A percentile compares a stretch with the other conserved stretches of the same genome.
Evolutionary conservation across 2,797 vertebrate genomes (phyloP).

Genomic region (Sparus aurata): DNA sequence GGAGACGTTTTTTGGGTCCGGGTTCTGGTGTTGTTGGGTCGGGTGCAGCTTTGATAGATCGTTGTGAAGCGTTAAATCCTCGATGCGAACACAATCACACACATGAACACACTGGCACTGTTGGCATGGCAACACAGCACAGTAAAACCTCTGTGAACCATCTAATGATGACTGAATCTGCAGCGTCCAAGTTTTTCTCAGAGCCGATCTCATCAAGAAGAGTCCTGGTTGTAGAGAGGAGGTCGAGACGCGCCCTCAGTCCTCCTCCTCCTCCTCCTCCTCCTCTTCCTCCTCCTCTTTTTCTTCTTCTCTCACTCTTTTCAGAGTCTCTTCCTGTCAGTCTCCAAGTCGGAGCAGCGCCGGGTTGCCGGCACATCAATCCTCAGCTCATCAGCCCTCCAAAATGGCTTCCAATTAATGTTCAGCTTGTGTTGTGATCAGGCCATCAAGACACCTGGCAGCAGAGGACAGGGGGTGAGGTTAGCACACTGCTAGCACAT

Average conservation of each 20-base stretch:
- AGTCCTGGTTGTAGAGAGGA: constrained; percentile 46
- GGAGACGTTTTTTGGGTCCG: not conserved
- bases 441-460: constrained; percentile 87
- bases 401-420: constrained; percentile 76
- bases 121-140: constrained; percentile 74
- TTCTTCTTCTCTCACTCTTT: constrained; percentile 34
- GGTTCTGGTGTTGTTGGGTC: not conserved
- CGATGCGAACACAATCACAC: constrained; percentile 42
- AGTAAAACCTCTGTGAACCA: constrained; percentile 48
- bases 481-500: constrained; percentile 10
- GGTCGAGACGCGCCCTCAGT: constrained; percentile 3
- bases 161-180: constrained; percentile 39
- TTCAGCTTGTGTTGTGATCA: constrained; percentile 86
- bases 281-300: constrained; percentile 26
- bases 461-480: not conserved
- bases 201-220: constrained; percentile 39
- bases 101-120: constrained; percentile 69
- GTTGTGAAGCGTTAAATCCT: constrained; percentile 3
- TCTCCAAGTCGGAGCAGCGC: constrained; percentile 29
- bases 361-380: constrained; percentile 27
- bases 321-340: constrained; percentile 51
- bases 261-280: constrained; percentile 18
- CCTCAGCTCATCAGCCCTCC: constrained; percentile 72
- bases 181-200: constrained; percentile 5
- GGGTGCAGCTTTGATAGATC: not conserved